Conservation (phyloP, 2,888 invertebrate genomes). For the Amitus sp. region DNA sequence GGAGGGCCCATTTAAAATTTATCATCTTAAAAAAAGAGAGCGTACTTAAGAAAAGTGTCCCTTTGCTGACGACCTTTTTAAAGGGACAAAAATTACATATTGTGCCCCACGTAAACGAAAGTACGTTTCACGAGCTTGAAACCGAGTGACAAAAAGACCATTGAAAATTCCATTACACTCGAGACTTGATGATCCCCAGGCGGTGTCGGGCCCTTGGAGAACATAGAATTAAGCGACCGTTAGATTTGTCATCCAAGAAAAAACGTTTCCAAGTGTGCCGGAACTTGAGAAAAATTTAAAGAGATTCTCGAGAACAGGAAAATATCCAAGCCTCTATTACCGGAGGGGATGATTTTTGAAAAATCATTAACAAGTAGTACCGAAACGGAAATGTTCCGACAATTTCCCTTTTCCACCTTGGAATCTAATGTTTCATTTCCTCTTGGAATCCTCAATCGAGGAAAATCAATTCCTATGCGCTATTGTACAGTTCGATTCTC, state of each 20-base stretch:
- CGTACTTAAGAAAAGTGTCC: background rate
- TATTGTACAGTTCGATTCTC: background rate
- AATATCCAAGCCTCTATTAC: background rate
- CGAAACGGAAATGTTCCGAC: background rate
- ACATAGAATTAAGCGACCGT: slow-evolving; percentile 50
- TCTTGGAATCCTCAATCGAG: background rate
- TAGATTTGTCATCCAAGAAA: no score
- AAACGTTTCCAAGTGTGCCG: background rate
- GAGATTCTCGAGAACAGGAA: no score
- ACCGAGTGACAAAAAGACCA: slow-evolving; percentile 47
- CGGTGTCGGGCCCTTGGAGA: slow-evolving; percentile 33
- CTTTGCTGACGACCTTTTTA: slow-evolving; percentile 3
- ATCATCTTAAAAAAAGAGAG: no score
- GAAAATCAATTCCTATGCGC: background rate
- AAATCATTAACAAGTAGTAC: background rate
- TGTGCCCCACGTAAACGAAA: slow-evolving; percentile 33
- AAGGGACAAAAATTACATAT: slow-evolving; percentile 29
- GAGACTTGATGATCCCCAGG: slow-evolving; percentile 52
- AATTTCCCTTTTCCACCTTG: background rate
- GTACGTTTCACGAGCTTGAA: slow-evolving; percentile 33
- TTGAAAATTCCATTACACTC: slow-evolving; percentile 55
- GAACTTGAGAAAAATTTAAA: no score
- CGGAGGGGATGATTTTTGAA: background rate
- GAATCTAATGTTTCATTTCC: background rate
- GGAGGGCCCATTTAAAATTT: no score